Percentiles rank a stretch among this genome's conserved stretches.
Conservation (phyloP, 2,113 vertebrate genomes). For the Amphiprion ocellaris region DNA sequence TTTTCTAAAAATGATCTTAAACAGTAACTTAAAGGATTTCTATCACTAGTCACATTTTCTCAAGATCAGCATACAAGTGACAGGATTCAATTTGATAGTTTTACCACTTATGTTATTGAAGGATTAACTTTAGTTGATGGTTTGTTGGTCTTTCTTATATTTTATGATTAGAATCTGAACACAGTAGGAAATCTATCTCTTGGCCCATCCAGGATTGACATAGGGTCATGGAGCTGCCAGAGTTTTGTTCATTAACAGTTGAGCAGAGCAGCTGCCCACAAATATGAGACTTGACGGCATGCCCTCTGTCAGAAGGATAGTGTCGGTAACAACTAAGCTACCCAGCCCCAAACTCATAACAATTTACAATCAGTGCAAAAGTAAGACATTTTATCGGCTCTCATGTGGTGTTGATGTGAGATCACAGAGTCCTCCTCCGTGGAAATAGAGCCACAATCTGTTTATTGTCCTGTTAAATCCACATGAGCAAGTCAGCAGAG, state of each 20-base stretch:
- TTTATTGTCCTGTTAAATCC: conserved; percentile 77
- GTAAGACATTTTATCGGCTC: conserved; percentile 52
- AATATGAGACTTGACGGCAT: neutral
- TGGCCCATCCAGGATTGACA: neutral
- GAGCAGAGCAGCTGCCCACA: neutral
- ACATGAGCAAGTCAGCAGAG: conserved; percentile 56
- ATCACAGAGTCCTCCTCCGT: conserved; percentile 26
- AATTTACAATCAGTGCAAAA: conserved; percentile 19
- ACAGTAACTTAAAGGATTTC: no score
- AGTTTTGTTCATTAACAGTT: neutral
- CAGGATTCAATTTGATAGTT: no score
- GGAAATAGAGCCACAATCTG: conserved; percentile 27
- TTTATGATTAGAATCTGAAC: no score
- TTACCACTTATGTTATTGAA: no score
- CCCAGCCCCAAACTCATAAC: neutral
- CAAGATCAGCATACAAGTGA: no score
- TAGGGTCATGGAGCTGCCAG: neutral
- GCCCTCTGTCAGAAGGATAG: neutral
- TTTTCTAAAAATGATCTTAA: no score
- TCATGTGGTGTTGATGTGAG: conserved; percentile 49
- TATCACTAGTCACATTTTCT: no score
- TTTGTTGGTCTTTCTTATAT: no score
- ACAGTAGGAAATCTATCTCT: neutral
- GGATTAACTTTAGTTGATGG: no score
- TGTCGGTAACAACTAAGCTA: neutral